Evolutionary conservation across 2,113 vertebrate genomes (phyloP), one percentile per base, ranked within the genome.

Genomic region (Spea multiplicata): DNA sequence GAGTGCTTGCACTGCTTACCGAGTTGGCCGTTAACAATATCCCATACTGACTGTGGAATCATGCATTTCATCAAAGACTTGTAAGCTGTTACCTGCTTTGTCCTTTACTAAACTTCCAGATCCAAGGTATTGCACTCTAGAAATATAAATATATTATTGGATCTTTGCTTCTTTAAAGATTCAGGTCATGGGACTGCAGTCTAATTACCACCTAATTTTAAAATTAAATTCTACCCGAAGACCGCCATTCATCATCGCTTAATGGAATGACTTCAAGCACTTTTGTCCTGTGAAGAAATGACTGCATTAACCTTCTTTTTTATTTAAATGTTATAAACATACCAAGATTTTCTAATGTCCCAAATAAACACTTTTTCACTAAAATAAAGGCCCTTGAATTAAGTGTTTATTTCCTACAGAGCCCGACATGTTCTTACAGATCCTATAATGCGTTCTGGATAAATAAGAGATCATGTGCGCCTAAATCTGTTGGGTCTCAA

Each of bases 1-100:
- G 90, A 73, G 89, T 95, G 68, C 85, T 99, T 86, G 90, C 87
- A 44, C 88, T 97, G 30, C 90, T 99, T 83, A 98, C 96, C 0
- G 97, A 99, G 87, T 91, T 93, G 9, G 92, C 92, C 3, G 64
- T 91, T 81, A 87, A 87, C 81, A 88, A 91, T 81, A 89, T 91
- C 81, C 83, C 91, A 57, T 92, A 73, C 67, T 80, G 59, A 66
- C 3, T 8, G 2, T 12, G 48, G 50, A 71, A 53, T 12, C 4
- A 6, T 6, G 5, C 16, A 53, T 71, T 74, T 59, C 55, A 12
- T 59, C 14, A 59, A 59, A 5, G 8, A 13, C 55, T 52, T 59
- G 1, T 10, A 53, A 30, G 30, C 30, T 30, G 30, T 30, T 30
- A 30, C 30, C 30, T 30, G 30, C 1, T 2, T 30, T 30, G 30